phyloP scores from a whole-genome alignment of 2,113 vertebrate genomes.

The Pipa parva region DNA sequence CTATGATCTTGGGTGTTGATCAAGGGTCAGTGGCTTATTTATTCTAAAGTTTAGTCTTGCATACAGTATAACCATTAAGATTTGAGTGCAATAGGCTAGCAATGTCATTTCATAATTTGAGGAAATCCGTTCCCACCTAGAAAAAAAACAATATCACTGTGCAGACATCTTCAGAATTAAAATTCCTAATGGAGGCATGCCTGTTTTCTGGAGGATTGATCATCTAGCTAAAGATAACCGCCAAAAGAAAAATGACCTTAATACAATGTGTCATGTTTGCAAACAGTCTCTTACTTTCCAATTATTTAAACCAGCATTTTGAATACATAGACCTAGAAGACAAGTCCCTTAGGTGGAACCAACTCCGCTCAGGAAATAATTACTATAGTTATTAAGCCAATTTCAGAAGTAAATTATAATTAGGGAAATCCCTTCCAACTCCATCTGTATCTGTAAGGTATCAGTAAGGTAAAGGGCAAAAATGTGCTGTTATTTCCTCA shows the following conservation, averaged over 20 bases:
- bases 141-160: no score
- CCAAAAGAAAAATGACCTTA: conserved; percentile 44
- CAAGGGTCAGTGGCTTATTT: no score
- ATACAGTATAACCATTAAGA: no score
- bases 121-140: no score
- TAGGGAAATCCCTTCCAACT: conserved; percentile 37
- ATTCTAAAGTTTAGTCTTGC: no score
- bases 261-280: conserved; percentile 52
- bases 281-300: conserved; percentile 48
- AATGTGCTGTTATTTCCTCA: neutral
- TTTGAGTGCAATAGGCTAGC: no score
- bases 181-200: no score
- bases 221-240: no score
- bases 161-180: no score
- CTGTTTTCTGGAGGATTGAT: no score
- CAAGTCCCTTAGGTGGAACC: conserved; percentile 51
- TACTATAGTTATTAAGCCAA: conserved; percentile 46
- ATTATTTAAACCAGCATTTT: conserved; percentile 46
- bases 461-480: neutral
- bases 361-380: conserved; percentile 54
- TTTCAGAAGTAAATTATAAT: conserved; percentile 51
- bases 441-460: conserved; percentile 15
- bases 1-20: no score
- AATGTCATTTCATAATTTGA: no score
- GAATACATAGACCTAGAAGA: conserved; percentile 42